Conservation (phyloP, 2,888 invertebrate genomes). For the Electrophaes corylata region DNA sequence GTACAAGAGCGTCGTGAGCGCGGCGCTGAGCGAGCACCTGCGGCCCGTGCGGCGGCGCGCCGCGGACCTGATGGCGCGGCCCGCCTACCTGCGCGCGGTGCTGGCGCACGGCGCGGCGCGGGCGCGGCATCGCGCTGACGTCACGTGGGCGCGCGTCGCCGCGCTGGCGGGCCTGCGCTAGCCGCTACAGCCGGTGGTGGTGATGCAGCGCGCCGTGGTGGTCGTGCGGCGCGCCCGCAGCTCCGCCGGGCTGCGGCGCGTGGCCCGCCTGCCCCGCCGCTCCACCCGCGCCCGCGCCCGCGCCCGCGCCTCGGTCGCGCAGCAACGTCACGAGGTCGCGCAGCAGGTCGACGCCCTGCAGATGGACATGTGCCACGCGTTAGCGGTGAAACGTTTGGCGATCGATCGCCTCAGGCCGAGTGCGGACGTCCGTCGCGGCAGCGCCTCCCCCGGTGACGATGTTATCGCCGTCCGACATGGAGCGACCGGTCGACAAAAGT, state of each 20-base stretch:
- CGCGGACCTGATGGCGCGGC: slow-evolving; percentile 79
- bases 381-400: too few species aligned
- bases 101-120: slow-evolving; percentile 81
- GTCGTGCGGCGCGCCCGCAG: slow-evolving; percentile 28
- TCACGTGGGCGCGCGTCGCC: slow-evolving; percentile 86
- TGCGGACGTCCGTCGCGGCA: too few species aligned
- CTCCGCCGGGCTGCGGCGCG: slow-evolving; percentile 57
- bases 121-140: slow-evolving; percentile 85
- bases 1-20: slow-evolving; percentile 74
- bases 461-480: too few species aligned
- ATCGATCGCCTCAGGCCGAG: too few species aligned
- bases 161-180: slow-evolving; percentile 82
- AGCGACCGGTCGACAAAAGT: too few species aligned
- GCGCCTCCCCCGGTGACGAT: too few species aligned
- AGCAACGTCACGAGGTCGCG: slow-evolving; percentile 76
- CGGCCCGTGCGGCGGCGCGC: slow-evolving; percentile 69
- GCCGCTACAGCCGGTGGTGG: slow-evolving; percentile 34
- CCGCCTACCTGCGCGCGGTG: slow-evolving; percentile 85
- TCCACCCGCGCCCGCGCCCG: slow-evolving; percentile 8
- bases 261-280: neutral
- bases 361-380: too few species aligned
- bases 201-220: slow-evolving; percentile 34
- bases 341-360: slow-evolving; percentile 57
- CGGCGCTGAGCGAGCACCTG: slow-evolving; percentile 45
- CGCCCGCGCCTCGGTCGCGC: slow-evolving; percentile 65